A percentile compares a stretch with the other conserved stretches of the same genome.
These are phyloP conservation scores for Calcarius ornatus DNA, from an alignment of 2,113 vertebrate genomes.

Conservation along the genomic window DNA sequence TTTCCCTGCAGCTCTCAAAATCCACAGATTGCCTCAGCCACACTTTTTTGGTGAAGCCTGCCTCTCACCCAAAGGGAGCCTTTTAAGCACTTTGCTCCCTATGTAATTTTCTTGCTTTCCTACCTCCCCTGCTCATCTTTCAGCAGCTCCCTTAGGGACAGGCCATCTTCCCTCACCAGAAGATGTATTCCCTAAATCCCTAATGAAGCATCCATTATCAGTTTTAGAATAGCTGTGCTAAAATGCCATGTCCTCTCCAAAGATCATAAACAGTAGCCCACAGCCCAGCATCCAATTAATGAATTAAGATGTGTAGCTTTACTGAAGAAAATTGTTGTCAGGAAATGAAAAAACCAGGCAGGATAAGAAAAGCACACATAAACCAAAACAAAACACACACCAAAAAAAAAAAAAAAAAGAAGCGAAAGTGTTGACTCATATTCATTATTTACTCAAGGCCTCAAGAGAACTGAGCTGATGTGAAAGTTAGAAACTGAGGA, in stretches of 20 bases:
- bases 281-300: neutral
- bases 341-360: neutral
- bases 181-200: neutral
- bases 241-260: neutral
- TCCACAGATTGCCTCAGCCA: neutral
- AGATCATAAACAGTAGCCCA: neutral
- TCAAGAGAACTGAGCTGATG: neutral
- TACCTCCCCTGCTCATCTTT: neutral
- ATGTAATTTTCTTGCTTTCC: neutral
- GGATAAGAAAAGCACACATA: neutral
- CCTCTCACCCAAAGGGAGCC: neutral
- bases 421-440: slow-evolving; percentile 1
- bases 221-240: neutral
- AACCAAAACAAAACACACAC: neutral
- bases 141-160: neutral
- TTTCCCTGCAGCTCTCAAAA: neutral
- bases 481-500: neutral
- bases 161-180: neutral
- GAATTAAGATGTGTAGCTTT: neutral
- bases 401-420: neutral
- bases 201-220: neutral
- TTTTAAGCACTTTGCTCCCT: neutral
- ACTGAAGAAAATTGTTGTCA: neutral
- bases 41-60: neutral
- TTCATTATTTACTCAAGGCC: neutral